phyloP scores from a whole-genome alignment of 2,113 vertebrate species.

The Trogon melanurus region DNA sequence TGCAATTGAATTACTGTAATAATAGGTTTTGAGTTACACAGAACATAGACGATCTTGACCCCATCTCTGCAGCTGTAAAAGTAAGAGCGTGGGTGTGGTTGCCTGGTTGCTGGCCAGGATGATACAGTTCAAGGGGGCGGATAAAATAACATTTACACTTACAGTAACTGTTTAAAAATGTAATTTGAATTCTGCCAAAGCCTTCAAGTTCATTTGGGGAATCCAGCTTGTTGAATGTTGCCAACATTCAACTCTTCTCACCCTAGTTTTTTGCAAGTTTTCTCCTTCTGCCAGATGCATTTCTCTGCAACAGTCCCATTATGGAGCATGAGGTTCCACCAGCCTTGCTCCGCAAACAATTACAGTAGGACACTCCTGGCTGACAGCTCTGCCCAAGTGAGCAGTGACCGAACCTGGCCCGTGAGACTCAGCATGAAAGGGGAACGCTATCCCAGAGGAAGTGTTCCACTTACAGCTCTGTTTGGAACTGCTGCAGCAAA shows the following conservation, averaged over 20 bases:
- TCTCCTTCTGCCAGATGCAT: background rate
- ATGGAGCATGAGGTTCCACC: background rate
- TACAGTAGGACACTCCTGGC: background rate
- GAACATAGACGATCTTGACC: constrained; percentile 16
- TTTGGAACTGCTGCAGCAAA: background rate
- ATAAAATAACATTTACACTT: constrained; percentile 74
- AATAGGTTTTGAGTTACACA: background rate
- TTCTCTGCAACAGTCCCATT: background rate
- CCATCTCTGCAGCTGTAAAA: constrained; percentile 49
- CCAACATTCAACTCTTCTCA: constrained; percentile 21
- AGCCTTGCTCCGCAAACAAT: background rate
- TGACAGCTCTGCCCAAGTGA: background rate
- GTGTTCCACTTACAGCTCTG: background rate
- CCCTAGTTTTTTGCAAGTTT: background rate
- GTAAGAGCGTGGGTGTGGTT: constrained; percentile 58
- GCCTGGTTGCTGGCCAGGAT: constrained; percentile 57
- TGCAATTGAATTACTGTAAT: constrained; percentile 48
- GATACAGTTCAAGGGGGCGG: constrained; percentile 52
- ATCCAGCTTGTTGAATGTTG: background rate
- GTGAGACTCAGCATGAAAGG: background rate
- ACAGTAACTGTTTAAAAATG: constrained; percentile 70
- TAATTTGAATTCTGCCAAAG: constrained; percentile 46
- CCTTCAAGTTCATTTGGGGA: constrained; percentile 6
- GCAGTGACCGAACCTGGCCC: background rate
- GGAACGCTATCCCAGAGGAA: background rate